Evolutionary conservation across 1,140 invertebrate genomes (phyloP), one percentile per base, ranked within the genome.

Genomic region (Aphis gossypii): DNA sequence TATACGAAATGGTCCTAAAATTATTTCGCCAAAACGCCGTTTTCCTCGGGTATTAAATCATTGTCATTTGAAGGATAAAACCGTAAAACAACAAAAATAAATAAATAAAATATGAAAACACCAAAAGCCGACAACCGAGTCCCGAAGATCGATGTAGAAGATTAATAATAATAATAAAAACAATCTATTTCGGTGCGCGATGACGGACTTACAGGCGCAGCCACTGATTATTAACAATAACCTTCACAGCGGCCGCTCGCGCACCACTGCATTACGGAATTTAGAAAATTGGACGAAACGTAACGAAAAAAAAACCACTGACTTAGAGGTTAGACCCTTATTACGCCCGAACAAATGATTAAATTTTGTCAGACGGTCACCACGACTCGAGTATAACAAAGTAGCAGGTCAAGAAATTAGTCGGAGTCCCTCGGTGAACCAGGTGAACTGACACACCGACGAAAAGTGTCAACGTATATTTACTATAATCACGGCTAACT

Each of bases 251-350:
- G 5, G 14, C 14, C 4, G 2, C 30, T 8, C 14, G 5, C 14
- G 5, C 14, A 76, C 30, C n/a, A 18, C 60, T 76, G 2, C 60
- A n/a, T n/a, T n/a, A 35, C 14, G 14, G n/a, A 76, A 76, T 76
- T n/a, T 14, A 18, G n/a, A n/a, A 76, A n/a, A n/a, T 76, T n/a
- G 30, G n/a, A n/a, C 6, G n/a, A 76, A 76, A n/a, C 30, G 30
- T 30, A 20, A 76, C n/a, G 60, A 14, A 76, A n/a, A 68, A 68
- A 68, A 60, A n/a, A 14, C 14, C 30, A 14, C n/a, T 3, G 11
- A 21, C 0, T 9, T 0, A 0, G 0, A 4, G 0, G 3, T 30
- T n/a, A 68, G 14, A n/a, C 30, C 30, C 30, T 68, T n/a, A n/a
- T 0, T 46, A 11, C 9, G 30, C n/a, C 14, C 30, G 2, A 68